Conservation (phyloP, 1,140 invertebrate genomes). For the Euglossa dilemma region DNA sequence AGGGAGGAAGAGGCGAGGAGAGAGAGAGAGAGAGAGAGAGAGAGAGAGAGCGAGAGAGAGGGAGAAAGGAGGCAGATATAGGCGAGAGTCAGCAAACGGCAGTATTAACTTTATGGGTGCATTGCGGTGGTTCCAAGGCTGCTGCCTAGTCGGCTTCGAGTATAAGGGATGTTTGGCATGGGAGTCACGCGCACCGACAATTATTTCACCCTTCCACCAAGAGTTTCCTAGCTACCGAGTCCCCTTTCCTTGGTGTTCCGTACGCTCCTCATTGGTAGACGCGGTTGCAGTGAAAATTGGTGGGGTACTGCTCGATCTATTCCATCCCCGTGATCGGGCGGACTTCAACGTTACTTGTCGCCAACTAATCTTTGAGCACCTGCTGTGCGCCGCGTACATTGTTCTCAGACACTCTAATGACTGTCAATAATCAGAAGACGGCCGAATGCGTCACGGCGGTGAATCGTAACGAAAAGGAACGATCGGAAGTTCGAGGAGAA, state of each 20-base stretch:
- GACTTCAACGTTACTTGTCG: conserved; percentile 61
- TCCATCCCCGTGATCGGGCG: background rate
- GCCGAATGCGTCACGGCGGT: background rate
- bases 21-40: background rate
- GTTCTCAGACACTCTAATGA: conserved; percentile 57
- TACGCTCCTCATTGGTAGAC: conserved; percentile 69
- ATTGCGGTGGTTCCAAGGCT: conserved; percentile 74
- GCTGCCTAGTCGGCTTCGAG: conserved; percentile 62
- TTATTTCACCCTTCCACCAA: conserved; percentile 74
- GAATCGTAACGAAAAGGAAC: background rate
- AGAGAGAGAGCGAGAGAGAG: background rate
- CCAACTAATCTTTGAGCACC: conserved; percentile 69
- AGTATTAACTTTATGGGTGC: conserved; percentile 78
- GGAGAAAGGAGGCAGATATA: conserved; percentile 39
- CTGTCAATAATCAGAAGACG: conserved; percentile 62
- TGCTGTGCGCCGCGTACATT: conserved; percentile 57
- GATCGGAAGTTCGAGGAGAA: too few relatives aligned
- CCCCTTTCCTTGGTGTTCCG: conserved; percentile 40
- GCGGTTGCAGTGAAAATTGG: conserved; percentile 47
- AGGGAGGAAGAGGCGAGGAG: background rate
- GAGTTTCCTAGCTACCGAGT: conserved; percentile 53
- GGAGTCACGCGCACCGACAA: conserved; percentile 77
- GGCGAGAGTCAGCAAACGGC: conserved; percentile 61
- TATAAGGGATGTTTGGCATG: conserved; percentile 72
- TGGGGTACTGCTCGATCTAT: conserved; percentile 22